Conservation (phyloP, 2,888 invertebrate species). For the Salticus scenicus region DNA sequence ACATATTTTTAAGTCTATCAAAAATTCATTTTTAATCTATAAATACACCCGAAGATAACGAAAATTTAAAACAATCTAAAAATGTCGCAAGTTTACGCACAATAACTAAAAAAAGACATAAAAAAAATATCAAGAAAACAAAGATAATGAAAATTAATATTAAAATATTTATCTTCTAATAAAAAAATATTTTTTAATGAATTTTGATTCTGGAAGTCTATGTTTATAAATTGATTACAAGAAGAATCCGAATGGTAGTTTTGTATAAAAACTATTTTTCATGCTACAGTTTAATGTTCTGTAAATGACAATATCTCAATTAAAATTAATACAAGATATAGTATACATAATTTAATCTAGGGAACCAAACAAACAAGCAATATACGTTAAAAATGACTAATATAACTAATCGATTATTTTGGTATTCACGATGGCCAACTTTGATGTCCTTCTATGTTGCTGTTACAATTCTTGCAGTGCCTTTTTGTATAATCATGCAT, state of each 20-base stretch:
- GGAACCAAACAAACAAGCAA: neutral
- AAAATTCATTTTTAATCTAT: no score
- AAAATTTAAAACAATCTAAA: no score
- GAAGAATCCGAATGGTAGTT: neutral
- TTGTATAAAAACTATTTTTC: neutral
- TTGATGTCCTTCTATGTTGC: constrained; percentile 47
- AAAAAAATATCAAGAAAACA: no score
- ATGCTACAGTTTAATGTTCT: neutral
- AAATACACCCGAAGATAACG: no score
- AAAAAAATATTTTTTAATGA: no score
- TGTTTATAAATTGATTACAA: neutral
- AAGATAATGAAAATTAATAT: no score
- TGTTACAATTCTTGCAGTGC: constrained; percentile 45
- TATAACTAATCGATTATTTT: constrained; percentile 22
- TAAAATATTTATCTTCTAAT: no score
- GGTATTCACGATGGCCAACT: constrained; percentile 22
- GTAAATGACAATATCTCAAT: neutral
- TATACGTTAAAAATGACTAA: neutral
- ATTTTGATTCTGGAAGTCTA: no score
- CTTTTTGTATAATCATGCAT: constrained; percentile 50
- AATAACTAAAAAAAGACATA: no score
- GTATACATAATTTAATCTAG: neutral
- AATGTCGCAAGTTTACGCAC: no score
- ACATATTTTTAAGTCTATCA: no score
- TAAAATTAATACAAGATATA: neutral